phyloP scores from a whole-genome alignment of 2,797 vertebrate genomes.

The Tenualosa ilisha region DNA sequence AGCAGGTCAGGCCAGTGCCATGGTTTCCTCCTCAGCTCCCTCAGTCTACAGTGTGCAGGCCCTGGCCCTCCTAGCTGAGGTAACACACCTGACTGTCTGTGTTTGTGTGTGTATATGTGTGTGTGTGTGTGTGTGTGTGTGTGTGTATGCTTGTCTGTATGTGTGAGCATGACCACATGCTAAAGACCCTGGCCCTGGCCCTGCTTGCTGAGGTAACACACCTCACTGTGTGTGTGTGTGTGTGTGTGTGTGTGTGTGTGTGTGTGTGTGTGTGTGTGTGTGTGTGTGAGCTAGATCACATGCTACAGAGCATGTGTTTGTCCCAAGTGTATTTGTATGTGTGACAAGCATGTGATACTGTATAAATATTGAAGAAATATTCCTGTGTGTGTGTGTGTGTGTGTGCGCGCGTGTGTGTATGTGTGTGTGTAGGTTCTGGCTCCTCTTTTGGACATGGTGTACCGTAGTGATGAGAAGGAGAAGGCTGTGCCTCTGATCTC shows the following conservation, averaged over 20 bases:
- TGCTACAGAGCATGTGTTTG: background rate
- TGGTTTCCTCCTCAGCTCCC: conserved; percentile 94
- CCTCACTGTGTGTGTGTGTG: too few relatives aligned
- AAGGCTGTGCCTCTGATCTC: conserved; percentile 93
- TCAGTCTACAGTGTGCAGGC: conserved; percentile 96
- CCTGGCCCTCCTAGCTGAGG: conserved; percentile 92
- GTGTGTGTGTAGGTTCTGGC: conserved; percentile 73
- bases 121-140: background rate
- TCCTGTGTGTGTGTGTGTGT: background rate
- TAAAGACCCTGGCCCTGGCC: background rate
- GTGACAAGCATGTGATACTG: background rate
- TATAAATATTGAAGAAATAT: background rate
- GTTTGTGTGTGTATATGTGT: background rate
- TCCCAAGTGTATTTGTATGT: background rate
- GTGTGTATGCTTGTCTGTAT: too few relatives aligned
- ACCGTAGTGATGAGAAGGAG: conserved; percentile 96
- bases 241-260: too few relatives aligned
- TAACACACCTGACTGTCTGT: conserved; percentile 52
- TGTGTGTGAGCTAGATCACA: too few relatives aligned
- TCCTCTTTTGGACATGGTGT: conserved; percentile 94
- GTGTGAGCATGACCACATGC: background rate
- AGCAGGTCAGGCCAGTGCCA: conserved; percentile 75
- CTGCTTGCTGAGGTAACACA: too few relatives aligned
- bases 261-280: too few relatives aligned
- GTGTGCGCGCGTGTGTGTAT: background rate